Evolutionary conservation across 2,113 vertebrate genomes (phyloP), one percentile per base, ranked within the genome.

Genomic region (Rhea americana): DNA sequence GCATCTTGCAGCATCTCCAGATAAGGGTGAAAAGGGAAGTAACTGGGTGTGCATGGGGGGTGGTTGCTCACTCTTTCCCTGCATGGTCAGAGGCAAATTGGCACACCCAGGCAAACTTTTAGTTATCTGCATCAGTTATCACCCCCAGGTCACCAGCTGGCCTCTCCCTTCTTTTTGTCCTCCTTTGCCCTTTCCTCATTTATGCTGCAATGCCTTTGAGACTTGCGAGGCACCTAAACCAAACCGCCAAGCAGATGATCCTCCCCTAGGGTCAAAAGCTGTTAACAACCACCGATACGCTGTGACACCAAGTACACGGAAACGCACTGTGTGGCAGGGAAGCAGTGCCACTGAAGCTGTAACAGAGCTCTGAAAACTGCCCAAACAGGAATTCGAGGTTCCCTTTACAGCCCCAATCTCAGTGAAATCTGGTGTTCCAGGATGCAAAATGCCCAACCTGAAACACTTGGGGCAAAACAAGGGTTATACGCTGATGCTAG

Each of bases 401-500:
- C 47, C 59, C 47, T 53, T 86, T 88, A 79, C 28, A 35, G 56
- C 9, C 19, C 28, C 3, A 0, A 37, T 43, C 48, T 48, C 80
- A 82, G 43, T 18, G 76, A 25, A 89, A 81, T 11, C 25, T 12
- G 6, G 18, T 25, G 66, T 61, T 1, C 3, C 9, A 24, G 26
- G 15, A 41, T 24, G 53, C 71, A 51, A 24, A 0, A 1, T 21
- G 13, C 73, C 39, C 87, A 65, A 63, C 21, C 50, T 19, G 28
- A 45, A 30, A 26, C 0, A 73, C 45, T 65, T 12, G 22, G 47
- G 48, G 74, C 32, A 62, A 91, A 87, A 55, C 3, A 6, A 26
- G 45, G 56, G 5, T 37, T 61, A 37, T 0, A 15, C 30, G 21
- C 9, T 0, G 11, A 21, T 11, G 18, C 24, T 45, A 18, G 30